phyloP scores from a whole-genome alignment of 1,140 invertebrate species.

The Plodia interpunctella region DNA sequence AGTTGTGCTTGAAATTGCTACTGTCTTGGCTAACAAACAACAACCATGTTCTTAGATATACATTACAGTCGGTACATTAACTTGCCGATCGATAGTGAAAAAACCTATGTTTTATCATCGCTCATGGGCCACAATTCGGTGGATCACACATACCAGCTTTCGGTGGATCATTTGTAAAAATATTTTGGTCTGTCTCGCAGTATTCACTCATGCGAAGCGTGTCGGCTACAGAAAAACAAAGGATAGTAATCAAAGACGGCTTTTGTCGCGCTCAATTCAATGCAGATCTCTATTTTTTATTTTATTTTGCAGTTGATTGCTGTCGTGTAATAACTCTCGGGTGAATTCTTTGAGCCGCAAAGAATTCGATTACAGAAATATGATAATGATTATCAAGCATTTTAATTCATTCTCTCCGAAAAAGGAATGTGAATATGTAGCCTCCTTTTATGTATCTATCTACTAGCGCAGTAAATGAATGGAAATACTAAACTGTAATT shows the following conservation, averaged over 20 bases:
- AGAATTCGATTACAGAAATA: not conserved
- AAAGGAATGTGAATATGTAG: no score
- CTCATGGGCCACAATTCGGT: no score
- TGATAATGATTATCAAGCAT: not conserved
- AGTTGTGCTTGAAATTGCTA: no score
- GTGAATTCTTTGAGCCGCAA: not conserved
- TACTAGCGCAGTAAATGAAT: no score
- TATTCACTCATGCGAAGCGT: not conserved
- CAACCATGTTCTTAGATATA: no score
- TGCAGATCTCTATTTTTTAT: not conserved
- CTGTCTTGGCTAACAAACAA: no score
- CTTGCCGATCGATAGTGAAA: no score
- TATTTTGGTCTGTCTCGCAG: not conserved
- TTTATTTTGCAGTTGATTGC: conserved; percentile 1
- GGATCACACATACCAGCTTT: not conserved
- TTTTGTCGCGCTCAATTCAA: not conserved
- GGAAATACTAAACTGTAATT: no score
- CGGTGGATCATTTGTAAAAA: not conserved
- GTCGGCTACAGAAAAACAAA: not conserved
- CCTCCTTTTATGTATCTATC: no score
- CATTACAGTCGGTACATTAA: no score
- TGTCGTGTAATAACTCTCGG: not conserved
- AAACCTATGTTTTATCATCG: no score
- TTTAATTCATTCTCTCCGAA: not conserved
- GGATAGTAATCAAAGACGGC: conserved; percentile 2